phyloP scores from a whole-genome alignment of 2,888 invertebrate genomes.

The Cynaeus angustus region DNA sequence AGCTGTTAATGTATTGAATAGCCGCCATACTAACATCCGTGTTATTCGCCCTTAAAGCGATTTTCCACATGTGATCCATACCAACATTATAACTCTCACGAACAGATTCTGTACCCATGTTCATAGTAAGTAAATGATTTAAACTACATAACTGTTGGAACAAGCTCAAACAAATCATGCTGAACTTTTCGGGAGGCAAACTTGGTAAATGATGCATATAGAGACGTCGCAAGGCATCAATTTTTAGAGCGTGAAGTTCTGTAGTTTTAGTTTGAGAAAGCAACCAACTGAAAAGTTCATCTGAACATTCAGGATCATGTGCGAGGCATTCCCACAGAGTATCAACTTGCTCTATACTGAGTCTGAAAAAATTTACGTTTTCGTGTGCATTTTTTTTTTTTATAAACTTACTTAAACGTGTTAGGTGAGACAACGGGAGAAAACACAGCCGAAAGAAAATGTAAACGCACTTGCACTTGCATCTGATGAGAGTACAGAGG shows the following conservation, averaged over 20 bases:
- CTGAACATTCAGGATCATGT: conserved; percentile 88
- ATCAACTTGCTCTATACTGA: conserved; percentile 92
- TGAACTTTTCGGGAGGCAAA: conserved; percentile 90
- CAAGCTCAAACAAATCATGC: conserved; percentile 91
- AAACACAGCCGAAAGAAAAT: conserved; percentile 94
- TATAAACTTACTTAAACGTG: conserved; percentile 81
- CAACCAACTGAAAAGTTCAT: conserved; percentile 95
- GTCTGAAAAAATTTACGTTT: conserved; percentile 71
- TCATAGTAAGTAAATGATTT: conserved; percentile 86
- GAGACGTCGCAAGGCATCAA: conserved; percentile 90
- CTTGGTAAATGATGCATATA: conserved; percentile 93
- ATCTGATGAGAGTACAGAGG: conserved; percentile 84
- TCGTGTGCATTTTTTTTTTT: conserved; percentile 61
- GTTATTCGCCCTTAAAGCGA: conserved; percentile 91
- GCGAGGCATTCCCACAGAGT: conserved; percentile 94
- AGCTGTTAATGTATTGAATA: conserved; percentile 94
- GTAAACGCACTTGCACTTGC: conserved; percentile 92
- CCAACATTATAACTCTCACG: conserved; percentile 80
- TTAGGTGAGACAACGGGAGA: conserved; percentile 93
- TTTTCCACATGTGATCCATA: conserved; percentile 96
- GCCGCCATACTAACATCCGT: conserved; percentile 97
- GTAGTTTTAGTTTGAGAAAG: conserved; percentile 93
- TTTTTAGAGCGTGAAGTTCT: conserved; percentile 92
- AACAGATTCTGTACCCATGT: conserved; percentile 66
- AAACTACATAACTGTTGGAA: conserved; percentile 94